These are phyloP conservation scores for Eustalomyia histrio DNA, from an alignment of 2,888 invertebrate species.

Conservation along the genomic window DNA sequence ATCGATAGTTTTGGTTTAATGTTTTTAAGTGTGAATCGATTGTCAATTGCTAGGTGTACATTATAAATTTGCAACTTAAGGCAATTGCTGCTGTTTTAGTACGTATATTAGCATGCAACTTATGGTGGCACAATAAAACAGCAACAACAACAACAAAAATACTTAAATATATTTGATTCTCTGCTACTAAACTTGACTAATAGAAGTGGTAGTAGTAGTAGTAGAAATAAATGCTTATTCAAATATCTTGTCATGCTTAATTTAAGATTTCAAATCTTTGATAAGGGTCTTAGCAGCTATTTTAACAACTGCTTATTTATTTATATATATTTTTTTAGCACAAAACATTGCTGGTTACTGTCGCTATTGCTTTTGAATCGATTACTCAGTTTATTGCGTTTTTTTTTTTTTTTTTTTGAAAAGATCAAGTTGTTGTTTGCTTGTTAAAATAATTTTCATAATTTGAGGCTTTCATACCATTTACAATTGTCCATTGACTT, in stretches of 20 bases:
- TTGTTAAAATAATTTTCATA: conserved; percentile 43
- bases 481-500: conserved; percentile 30
- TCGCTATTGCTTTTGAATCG: conserved; percentile 1
- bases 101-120: conserved; percentile 37
- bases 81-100: conserved; percentile 55
- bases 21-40: conserved; percentile 67
- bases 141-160: no score
- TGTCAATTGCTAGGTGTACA: conserved; percentile 65
- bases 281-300: conserved; percentile 65
- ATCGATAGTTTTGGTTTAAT: conserved; percentile 48
- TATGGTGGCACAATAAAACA: conserved; percentile 42
- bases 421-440: conserved; percentile 46
- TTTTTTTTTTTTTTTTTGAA: conserved; percentile 24
- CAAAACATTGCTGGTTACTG: not conserved
- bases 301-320: conserved; percentile 14
- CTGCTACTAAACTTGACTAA: not conserved
- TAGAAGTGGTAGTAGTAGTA: conserved; percentile 2
- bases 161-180: not conserved
- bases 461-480: conserved; percentile 45
- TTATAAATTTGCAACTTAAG: conserved; percentile 55
- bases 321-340: not conserved
- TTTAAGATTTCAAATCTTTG: conserved; percentile 62
- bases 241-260: conserved; percentile 66
- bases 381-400: conserved; percentile 53
- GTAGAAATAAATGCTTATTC: conserved; percentile 58